These are phyloP conservation scores for Andrena dorsata DNA, from an alignment of 2,888 invertebrate species.

Conservation along the genomic window DNA sequence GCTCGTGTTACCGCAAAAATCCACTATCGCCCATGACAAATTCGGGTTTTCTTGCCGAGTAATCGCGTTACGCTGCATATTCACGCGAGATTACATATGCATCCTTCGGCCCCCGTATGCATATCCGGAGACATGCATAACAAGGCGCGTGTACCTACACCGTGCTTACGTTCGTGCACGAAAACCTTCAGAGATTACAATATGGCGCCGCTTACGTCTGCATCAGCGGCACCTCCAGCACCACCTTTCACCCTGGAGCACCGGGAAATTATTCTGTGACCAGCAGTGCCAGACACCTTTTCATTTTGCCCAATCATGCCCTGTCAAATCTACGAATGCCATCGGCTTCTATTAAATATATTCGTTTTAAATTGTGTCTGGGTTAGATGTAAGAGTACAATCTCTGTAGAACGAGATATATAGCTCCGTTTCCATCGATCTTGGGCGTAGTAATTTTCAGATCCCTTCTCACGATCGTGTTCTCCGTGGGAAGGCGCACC, in stretches of 20 bases:
- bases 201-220: slow-evolving; percentile 20
- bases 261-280: neutral
- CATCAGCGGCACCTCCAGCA: slow-evolving; percentile 26
- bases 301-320: too few relatives aligned
- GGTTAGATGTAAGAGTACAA: too few relatives aligned
- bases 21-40: slow-evolving; percentile 29
- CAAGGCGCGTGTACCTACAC: slow-evolving; percentile 45
- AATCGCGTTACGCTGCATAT: slow-evolving; percentile 52
- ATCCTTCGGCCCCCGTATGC: slow-evolving; percentile 47
- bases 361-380: too few relatives aligned
- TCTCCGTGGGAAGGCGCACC: too few relatives aligned
- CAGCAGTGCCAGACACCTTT: neutral
- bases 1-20: slow-evolving; percentile 18
- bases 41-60: slow-evolving; percentile 34
- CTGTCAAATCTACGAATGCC: neutral
- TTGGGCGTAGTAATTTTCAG: too few relatives aligned
- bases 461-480: too few relatives aligned
- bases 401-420: too few relatives aligned
- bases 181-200: slow-evolving; percentile 49
- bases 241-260: neutral
- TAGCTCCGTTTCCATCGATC: too few relatives aligned
- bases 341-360: neutral
- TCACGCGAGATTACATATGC: slow-evolving; percentile 62
- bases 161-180: slow-evolving; percentile 34
- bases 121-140: slow-evolving; percentile 52